Evolutionary conservation across 2,888 invertebrate species (phyloP).

Genomic region (Didymodactylos carnosus): DNA sequence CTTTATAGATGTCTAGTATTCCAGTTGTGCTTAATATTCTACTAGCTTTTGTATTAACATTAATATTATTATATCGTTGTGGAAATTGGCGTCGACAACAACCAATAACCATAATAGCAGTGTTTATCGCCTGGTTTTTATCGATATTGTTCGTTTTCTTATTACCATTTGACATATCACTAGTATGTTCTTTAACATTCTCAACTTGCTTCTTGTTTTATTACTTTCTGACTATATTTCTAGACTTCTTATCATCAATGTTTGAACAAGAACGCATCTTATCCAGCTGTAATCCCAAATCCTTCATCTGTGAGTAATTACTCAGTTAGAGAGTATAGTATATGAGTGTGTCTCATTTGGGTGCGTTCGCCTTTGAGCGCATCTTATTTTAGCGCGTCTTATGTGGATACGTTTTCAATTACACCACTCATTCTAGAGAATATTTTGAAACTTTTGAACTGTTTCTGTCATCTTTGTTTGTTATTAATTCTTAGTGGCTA

Average conservation of each 20-base stretch:
- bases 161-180: constrained; percentile 83
- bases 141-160: constrained; percentile 92
- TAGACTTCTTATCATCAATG: constrained; percentile 74
- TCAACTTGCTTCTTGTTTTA: neutral
- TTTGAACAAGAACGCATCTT: constrained; percentile 24
- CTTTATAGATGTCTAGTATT: neutral
- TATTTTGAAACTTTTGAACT: too few relatives aligned
- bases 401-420: too few relatives aligned
- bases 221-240: too few relatives aligned
- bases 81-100: constrained; percentile 8
- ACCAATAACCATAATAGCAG: constrained; percentile 50
- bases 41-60: neutral
- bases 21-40: neutral
- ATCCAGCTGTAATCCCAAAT: neutral
- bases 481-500: too few relatives aligned
- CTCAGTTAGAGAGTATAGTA: too few relatives aligned
- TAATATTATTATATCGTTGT: constrained; percentile 6
- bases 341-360: too few relatives aligned
- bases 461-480: too few relatives aligned
- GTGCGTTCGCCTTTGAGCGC: too few relatives aligned
- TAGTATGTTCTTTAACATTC: constrained; percentile 57
- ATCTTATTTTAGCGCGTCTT: too few relatives aligned
- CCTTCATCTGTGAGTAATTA: neutral
- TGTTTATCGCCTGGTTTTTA: constrained; percentile 92
- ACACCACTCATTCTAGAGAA: too few relatives aligned